phyloP scores from a whole-genome alignment of 2,113 vertebrate genomes.

The Synodontis membranacea region DNA sequence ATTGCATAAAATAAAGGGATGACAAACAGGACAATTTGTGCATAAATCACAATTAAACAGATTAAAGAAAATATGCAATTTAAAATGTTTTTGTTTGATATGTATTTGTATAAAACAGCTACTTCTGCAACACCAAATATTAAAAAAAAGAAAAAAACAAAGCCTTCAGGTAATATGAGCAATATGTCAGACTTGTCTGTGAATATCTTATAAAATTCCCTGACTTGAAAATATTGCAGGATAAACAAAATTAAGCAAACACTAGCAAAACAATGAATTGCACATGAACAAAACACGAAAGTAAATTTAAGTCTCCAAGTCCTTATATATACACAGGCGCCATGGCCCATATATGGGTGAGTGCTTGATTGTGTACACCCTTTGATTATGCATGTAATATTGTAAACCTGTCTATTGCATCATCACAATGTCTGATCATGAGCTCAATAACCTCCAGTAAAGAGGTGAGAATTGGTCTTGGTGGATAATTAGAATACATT shows the following conservation, averaged over 20 bases:
- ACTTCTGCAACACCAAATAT: constrained; percentile 4
- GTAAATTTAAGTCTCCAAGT: constrained; percentile 20
- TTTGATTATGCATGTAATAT: neutral
- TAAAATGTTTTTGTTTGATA: constrained; percentile 14
- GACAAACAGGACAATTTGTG: constrained; percentile 6
- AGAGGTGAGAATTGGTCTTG: neutral
- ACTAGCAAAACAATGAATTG: constrained; percentile 36
- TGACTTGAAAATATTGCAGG: constrained; percentile 40
- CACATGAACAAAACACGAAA: constrained; percentile 31
- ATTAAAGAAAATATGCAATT: constrained; percentile 18
- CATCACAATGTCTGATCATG: neutral
- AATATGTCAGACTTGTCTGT: constrained; percentile 1
- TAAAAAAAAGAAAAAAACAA: neutral
- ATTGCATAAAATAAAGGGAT: constrained; percentile 18
- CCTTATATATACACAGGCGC: constrained; percentile 33
- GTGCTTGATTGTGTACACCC: neutral
- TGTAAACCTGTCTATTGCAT: constrained; percentile 16
- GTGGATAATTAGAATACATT: neutral
- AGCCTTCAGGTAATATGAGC: constrained; percentile 24
- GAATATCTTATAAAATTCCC: constrained; percentile 48
- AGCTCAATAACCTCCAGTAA: neutral
- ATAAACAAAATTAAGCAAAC: constrained; percentile 31
- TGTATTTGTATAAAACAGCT: constrained; percentile 37
- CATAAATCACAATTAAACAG: constrained; percentile 20
- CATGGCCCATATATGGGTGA: neutral